Conservation (phyloP, 2,797 vertebrate species). For the Mallotus villosus region DNA sequence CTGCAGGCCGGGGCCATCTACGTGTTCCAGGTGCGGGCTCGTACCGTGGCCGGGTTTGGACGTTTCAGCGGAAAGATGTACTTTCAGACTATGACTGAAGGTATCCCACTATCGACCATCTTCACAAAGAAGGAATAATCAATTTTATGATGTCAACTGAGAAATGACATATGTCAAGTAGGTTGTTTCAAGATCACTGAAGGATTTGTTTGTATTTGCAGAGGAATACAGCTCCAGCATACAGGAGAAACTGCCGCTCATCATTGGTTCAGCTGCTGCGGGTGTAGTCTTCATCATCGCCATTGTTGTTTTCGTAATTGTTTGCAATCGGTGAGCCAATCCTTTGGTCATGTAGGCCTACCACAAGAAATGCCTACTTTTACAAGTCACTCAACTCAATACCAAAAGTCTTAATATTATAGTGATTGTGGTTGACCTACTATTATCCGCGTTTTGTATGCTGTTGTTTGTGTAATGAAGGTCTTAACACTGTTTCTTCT, state of each 20-base stretch:
- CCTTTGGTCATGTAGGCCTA: background rate
- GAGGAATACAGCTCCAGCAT: slow-evolving; percentile 93
- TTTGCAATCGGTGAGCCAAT: slow-evolving; percentile 85
- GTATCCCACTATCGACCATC: slow-evolving; percentile 58
- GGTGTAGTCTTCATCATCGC: slow-evolving; percentile 92
- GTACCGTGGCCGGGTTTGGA: slow-evolving; percentile 94
- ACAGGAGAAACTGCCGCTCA: slow-evolving; percentile 93
- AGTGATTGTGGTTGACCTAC: background rate
- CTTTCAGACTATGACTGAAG: slow-evolving; percentile 97
- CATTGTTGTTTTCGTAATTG: slow-evolving; percentile 84
- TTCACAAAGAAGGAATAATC: no score
- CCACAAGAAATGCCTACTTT: no score
- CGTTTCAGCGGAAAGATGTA: slow-evolving; percentile 98
- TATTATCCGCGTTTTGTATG: background rate
- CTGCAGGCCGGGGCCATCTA: slow-evolving; percentile 92
- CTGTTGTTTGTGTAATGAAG: background rate
- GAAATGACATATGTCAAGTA: no score
- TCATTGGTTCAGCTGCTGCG: slow-evolving; percentile 89
- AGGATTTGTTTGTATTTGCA: slow-evolving; percentile 46
- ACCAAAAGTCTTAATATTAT: no score
- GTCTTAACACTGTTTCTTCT: slow-evolving; percentile 2
- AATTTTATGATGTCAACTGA: no score
- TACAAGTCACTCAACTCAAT: no score
- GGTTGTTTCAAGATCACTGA: no score
- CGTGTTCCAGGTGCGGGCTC: slow-evolving; percentile 94